These are phyloP conservation scores for Gisinianus flammeolus DNA, from an alignment of 2,888 invertebrate genomes.

Conservation along the genomic window DNA sequence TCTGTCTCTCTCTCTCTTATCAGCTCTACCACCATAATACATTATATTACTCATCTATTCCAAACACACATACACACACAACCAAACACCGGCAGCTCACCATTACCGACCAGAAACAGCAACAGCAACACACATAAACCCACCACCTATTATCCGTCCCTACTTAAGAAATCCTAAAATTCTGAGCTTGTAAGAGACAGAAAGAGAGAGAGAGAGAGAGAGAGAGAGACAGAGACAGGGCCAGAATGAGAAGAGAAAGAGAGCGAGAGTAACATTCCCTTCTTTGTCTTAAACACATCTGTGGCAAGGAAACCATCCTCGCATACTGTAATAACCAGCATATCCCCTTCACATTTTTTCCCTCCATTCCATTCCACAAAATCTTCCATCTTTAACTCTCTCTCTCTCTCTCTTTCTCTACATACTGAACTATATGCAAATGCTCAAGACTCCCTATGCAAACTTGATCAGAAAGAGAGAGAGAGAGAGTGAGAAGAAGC, in stretches of 20 bases:
- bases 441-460: neutral
- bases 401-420: neutral
- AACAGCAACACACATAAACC: neutral
- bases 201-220: constrained; percentile 7
- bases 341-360: too few relatives aligned
- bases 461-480: neutral
- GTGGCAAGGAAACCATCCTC: too few relatives aligned
- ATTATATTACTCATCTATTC: neutral
- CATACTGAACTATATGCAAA: neutral
- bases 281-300: too few relatives aligned
- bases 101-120: neutral
- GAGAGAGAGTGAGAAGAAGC: too few relatives aligned
- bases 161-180: neutral
- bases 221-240: neutral
- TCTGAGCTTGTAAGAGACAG: neutral
- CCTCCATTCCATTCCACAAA: too few relatives aligned
- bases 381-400: too few relatives aligned
- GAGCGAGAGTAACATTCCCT: too few relatives aligned
- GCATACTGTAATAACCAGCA: too few relatives aligned
- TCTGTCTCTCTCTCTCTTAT: neutral
- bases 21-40: neutral
- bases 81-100: neutral
- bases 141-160: neutral
- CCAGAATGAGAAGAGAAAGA: neutral
- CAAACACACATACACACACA: neutral